These are phyloP conservation scores for Drosophila falleni DNA, from an alignment of 2,888 invertebrate species.

Conservation along the genomic window DNA sequence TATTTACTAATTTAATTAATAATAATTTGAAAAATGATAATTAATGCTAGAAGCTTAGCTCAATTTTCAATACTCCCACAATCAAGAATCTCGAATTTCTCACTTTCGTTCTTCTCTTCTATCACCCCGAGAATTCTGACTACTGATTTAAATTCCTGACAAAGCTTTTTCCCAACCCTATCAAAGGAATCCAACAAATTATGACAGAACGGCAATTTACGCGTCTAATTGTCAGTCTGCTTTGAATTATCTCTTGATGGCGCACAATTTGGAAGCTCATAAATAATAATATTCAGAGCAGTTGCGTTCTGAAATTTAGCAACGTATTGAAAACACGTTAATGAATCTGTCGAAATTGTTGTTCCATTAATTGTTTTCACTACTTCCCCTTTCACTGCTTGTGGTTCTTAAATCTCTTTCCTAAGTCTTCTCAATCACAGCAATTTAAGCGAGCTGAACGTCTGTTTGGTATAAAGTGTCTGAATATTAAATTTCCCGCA, in stretches of 20 bases:
- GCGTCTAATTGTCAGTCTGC: slow-evolving; percentile 58
- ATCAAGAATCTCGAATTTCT: neutral
- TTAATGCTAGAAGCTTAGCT: neutral
- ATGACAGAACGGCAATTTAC: slow-evolving; percentile 42
- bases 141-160: neutral
- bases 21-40: neutral
- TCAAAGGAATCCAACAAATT: slow-evolving; percentile 17
- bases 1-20: too few species aligned
- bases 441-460: neutral
- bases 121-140: neutral
- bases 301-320: neutral
- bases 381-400: slow-evolving; percentile 1
- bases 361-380: slow-evolving; percentile 36
- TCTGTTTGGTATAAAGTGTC: neutral
- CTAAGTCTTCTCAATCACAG: neutral
- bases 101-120: neutral
- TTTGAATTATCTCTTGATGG: slow-evolving; percentile 51
- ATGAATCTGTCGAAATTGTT: slow-evolving; percentile 27
- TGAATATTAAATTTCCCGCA: neutral
- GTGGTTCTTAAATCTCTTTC: slow-evolving; percentile 27
- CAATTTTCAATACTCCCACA: neutral
- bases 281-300: slow-evolving; percentile 54
- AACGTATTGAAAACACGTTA: slow-evolving; percentile 16
- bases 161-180: neutral
- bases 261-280: slow-evolving; percentile 69